Evolutionary conservation across 35 echinoderm and acorn worm species (phyloP).

Genomic region (Ptychodera flava): DNA sequence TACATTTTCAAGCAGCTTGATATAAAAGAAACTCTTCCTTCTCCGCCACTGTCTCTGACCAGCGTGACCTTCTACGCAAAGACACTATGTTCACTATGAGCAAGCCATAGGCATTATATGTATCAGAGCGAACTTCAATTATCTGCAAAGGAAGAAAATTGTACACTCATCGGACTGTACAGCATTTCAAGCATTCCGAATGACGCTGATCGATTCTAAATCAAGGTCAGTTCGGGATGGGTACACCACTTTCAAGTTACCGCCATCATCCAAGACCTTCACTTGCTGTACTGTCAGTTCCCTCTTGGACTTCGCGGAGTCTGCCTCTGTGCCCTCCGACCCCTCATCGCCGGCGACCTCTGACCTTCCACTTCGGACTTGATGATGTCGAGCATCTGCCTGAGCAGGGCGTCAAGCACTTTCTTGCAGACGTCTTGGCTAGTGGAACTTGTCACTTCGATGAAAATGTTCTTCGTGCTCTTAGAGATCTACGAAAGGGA

Average conservation of each 20-base stretch:
- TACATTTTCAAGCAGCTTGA: no score
- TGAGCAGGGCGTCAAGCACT: conserved; percentile 63
- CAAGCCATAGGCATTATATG: no score
- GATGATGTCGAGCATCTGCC: conserved; percentile 48
- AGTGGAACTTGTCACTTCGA: conserved; percentile 81
- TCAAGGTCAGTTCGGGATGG: conserved; percentile 63
- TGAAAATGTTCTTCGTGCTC: conserved; percentile 58
- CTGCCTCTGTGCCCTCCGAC: conserved; percentile 33
- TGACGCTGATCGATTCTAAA: not conserved
- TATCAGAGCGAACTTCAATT: no score
- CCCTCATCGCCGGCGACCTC: conserved; percentile 40
- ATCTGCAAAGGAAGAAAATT: no score
- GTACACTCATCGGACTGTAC: no score
- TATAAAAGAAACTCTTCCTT: no score
- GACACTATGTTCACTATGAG: no score
- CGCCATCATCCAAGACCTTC: conserved; percentile 38
- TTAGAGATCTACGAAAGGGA: conserved; percentile 49
- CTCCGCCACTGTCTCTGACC: no score
- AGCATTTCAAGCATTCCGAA: not conserved
- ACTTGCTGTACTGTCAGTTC: conserved; percentile 53
- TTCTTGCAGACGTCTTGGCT: conserved; percentile 70
- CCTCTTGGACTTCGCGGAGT: conserved; percentile 22
- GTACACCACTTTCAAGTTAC: conserved; percentile 61
- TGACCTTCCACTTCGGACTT: conserved; percentile 41
- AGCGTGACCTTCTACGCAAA: no score